Evolutionary conservation across 2,888 invertebrate species (phyloP).

Genomic region (Strigamia maritima): DNA sequence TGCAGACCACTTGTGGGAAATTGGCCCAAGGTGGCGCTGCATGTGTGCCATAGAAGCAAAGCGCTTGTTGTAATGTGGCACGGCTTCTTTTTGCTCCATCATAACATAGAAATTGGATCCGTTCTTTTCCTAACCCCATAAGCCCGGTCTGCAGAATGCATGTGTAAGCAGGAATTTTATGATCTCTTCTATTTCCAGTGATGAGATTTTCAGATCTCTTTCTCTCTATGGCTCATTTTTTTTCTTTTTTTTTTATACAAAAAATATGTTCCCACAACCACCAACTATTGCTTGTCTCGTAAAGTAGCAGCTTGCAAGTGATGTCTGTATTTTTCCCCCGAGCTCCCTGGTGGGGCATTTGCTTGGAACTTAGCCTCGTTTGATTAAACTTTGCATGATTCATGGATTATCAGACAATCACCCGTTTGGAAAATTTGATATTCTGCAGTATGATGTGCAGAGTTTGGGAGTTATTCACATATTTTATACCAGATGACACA

Average conservation of each 20-base stretch:
- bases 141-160: background rate
- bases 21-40: background rate
- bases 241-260: background rate
- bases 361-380: background rate
- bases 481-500: no score
- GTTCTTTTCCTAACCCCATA: constrained; percentile 19
- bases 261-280: background rate
- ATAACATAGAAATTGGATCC: constrained; percentile 19
- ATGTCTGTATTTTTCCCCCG: background rate
- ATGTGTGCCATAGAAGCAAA: background rate
- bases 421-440: no score
- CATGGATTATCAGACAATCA: no score
- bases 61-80: background rate
- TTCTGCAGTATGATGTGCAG: no score
- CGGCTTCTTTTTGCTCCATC: constrained; percentile 14
- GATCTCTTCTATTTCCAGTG: constrained; percentile 19
- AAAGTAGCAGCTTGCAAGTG: background rate
- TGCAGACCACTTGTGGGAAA: constrained; percentile 6
- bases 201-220: background rate
- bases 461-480: no score
- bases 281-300: background rate
- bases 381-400: background rate
- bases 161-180: constrained; percentile 23
- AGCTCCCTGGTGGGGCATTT: background rate
- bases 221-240: background rate